Conservation (phyloP, 2,797 vertebrate species). For the Botia kubotai region DNA sequence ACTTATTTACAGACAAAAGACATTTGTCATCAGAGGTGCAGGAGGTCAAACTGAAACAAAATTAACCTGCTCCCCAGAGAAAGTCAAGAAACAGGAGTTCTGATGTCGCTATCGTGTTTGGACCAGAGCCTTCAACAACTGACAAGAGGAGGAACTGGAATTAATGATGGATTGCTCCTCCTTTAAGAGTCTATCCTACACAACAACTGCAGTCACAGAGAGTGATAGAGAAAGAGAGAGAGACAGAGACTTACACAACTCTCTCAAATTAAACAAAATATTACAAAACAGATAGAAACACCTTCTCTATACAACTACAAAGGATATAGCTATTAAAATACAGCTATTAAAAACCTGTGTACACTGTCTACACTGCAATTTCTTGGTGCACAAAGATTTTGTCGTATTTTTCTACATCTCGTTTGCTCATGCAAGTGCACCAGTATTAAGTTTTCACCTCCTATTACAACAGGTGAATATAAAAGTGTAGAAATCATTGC, state of each 20-base stretch:
- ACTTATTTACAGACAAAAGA: conserved; percentile 24
- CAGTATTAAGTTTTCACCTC: not conserved
- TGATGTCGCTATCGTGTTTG: not conserved
- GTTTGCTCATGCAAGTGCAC: not conserved
- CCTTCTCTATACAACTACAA: not conserved
- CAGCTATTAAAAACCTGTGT: not conserved
- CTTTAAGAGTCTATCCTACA: not conserved
- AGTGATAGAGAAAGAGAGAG: too few relatives aligned
- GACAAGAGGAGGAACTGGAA: conserved; percentile 12
- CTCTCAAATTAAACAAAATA: not conserved
- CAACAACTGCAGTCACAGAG: not conserved
- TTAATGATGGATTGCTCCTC: conserved; percentile 3
- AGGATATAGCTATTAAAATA: not conserved
- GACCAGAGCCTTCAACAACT: conserved; percentile 45
- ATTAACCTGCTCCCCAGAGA: conserved; percentile 11
- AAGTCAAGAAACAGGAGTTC: conserved; percentile 15
- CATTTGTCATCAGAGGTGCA: conserved; percentile 16
- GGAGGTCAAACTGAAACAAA: conserved; percentile 14
- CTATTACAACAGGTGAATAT: not conserved
- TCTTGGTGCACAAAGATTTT: not conserved
- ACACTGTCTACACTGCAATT: not conserved
- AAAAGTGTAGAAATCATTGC: not conserved
- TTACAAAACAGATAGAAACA: not conserved
- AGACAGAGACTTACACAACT: not conserved
- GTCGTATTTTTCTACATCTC: not conserved